Evolutionary conservation across 2,113 vertebrate species (phyloP).

Genomic region (Silurus asotus): DNA sequence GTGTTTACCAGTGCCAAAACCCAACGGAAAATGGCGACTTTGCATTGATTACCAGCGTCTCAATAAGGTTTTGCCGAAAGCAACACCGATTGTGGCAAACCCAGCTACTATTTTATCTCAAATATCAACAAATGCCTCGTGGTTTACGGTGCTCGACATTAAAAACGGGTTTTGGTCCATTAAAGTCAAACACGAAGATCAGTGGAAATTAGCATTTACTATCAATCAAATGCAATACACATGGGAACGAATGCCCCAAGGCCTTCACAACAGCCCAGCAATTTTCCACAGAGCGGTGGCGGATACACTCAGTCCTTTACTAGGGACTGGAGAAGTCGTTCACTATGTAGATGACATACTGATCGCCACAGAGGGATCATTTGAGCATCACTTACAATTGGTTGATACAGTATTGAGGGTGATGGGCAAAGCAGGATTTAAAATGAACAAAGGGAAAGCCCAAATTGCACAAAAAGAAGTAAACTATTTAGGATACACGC

Average conservation of each 20-base stretch:
- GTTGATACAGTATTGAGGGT: not conserved
- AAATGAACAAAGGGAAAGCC: slow-evolving; percentile 3
- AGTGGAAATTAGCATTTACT: slow-evolving; percentile 20
- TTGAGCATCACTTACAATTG: not conserved
- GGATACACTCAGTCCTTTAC: not conserved
- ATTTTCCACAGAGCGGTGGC: not conserved
- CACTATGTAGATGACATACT: slow-evolving; percentile 22
- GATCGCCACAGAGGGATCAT: not conserved
- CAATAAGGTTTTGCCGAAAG: no score
- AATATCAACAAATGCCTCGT: no score
- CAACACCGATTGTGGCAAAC: no score
- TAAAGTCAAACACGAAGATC: not conserved
- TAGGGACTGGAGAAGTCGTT: not conserved
- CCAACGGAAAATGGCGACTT: no score
- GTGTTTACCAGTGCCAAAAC: no score
- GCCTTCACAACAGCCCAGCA: not conserved
- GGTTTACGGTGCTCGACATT: no score
- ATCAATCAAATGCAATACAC: slow-evolving; percentile 15
- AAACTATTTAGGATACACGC: not conserved
- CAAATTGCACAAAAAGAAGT: slow-evolving; percentile 20
- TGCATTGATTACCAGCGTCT: no score
- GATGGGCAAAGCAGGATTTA: not conserved
- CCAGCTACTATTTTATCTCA: no score
- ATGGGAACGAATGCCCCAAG: not conserved
- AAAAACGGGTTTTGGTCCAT: no score